These are phyloP conservation scores for Zaprionus nigranus DNA, from an alignment of 1,140 invertebrate genomes.

Conservation along the genomic window DNA sequence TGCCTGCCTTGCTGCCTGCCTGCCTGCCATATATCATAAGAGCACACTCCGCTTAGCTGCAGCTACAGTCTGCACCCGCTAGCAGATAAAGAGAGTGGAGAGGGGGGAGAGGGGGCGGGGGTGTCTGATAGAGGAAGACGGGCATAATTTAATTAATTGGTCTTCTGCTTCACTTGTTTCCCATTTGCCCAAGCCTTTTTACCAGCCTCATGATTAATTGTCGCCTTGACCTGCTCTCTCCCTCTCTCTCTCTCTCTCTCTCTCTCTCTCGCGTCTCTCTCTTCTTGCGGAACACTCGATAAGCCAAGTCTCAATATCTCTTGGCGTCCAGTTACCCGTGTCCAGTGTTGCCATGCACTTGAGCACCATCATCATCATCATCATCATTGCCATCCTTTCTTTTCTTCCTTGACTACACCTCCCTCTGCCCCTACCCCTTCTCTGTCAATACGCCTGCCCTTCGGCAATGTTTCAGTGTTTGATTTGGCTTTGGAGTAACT, in stretches of 20 bases:
- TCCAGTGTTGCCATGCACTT: conserved; percentile 23
- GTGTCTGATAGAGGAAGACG: background rate
- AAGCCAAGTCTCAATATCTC: conserved; percentile 27
- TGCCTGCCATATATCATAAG: conserved; percentile 28
- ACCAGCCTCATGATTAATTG: conserved; percentile 56
- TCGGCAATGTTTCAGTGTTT: conserved; percentile 39
- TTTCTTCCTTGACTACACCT: background rate
- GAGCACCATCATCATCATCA: background rate
- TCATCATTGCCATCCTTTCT: background rate
- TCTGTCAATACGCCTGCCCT: background rate
- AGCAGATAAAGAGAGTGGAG: background rate
- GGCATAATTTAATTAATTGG: conserved; percentile 66
- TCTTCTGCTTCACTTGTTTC: conserved; percentile 57
- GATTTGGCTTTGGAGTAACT: conserved; percentile 58
- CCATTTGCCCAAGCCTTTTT: conserved; percentile 21
- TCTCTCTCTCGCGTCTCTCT: background rate
- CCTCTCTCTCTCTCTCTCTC: background rate
- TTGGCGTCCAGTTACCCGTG: conserved; percentile 37
- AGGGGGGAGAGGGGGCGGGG: too few relatives aligned
- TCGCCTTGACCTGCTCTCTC: conserved; percentile 17
- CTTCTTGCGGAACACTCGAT: conserved; percentile 38
- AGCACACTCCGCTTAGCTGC: conserved; percentile 20
- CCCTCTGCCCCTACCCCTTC: background rate
- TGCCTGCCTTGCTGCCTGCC: background rate
- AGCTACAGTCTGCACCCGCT: conserved; percentile 4